Evolutionary conservation across 2,113 vertebrate species (phyloP).

Genomic region (Aptenodytes forsteri): DNA sequence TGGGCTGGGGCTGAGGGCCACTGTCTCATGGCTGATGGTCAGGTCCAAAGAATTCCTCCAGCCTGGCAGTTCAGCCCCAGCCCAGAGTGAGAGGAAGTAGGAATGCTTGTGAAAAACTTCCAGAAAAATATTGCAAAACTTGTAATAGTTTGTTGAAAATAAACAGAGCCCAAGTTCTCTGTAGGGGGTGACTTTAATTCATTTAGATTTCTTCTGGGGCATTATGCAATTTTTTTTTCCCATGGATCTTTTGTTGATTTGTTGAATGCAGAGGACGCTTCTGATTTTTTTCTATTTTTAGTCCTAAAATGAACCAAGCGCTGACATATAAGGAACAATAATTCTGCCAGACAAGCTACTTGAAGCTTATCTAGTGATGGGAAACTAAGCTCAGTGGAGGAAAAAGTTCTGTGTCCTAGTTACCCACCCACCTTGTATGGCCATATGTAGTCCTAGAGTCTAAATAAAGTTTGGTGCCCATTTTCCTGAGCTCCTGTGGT

Average conservation of each 20-base stretch:
- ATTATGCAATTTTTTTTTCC: constrained; percentile 5
- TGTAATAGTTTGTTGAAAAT: constrained; percentile 29
- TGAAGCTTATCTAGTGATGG: constrained; percentile 24
- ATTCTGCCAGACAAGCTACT: not conserved
- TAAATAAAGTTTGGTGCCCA: not conserved
- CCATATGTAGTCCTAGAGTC: not conserved
- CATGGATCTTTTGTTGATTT: constrained; percentile 43
- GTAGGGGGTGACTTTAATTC: constrained; percentile 23
- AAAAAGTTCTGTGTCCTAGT: not conserved
- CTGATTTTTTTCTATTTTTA: constrained; percentile 33
- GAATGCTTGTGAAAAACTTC: constrained; percentile 40
- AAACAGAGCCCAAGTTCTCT: constrained; percentile 23
- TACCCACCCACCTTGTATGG: constrained; percentile 6
- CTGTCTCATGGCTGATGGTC: not conserved
- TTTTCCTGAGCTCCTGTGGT: constrained; percentile 18
- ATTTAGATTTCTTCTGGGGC: constrained; percentile 8
- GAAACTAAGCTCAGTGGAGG: constrained; percentile 17
- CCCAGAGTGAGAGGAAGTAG: not conserved
- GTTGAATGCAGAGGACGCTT: constrained; percentile 30
- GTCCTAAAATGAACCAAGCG: not conserved
- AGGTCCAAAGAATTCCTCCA: not conserved
- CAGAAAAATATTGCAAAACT: constrained; percentile 28
- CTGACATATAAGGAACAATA: not conserved
- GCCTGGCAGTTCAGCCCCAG: not conserved
- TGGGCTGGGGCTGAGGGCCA: not conserved